Evolutionary conservation across 2,888 invertebrate genomes (phyloP).

Genomic region (Neocrepidodera transversa): DNA sequence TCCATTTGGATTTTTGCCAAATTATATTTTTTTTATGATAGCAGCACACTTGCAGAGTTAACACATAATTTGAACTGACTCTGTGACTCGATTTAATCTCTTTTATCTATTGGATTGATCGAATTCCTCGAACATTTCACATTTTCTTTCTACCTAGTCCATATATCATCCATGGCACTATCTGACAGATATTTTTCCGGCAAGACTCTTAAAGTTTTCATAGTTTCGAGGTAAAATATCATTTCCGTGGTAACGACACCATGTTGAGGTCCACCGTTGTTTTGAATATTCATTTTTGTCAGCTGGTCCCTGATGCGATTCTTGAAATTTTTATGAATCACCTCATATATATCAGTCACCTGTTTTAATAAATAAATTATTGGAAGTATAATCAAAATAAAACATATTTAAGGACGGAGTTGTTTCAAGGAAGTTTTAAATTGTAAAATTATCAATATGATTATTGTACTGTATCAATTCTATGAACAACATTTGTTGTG

Average conservation of each 20-base stretch:
- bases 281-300: conserved; percentile 84
- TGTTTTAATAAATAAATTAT: conserved; percentile 43
- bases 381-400: no score
- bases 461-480: no score
- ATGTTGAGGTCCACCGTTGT: conserved; percentile 96
- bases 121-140: background rate
- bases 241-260: conserved; percentile 93
- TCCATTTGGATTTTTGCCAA: no score
- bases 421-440: no score
- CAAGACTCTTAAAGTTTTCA: conserved; percentile 80
- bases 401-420: no score
- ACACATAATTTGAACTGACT: no score
- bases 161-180: conserved; percentile 83
- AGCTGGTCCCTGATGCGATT: conserved; percentile 85
- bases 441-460: no score
- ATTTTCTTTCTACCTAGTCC: conserved; percentile 67
- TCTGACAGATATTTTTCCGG: conserved; percentile 76
- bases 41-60: no score
- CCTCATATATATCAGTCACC: conserved; percentile 61
- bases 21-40: no score
- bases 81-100: no score
- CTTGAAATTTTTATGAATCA: conserved; percentile 86
- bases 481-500: no score
- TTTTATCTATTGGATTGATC: no score
- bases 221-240: conserved; percentile 88